These are phyloP conservation scores for Conus ventricosus DNA, from an alignment of 1,140 invertebrate species.

Conservation along the genomic window DNA sequence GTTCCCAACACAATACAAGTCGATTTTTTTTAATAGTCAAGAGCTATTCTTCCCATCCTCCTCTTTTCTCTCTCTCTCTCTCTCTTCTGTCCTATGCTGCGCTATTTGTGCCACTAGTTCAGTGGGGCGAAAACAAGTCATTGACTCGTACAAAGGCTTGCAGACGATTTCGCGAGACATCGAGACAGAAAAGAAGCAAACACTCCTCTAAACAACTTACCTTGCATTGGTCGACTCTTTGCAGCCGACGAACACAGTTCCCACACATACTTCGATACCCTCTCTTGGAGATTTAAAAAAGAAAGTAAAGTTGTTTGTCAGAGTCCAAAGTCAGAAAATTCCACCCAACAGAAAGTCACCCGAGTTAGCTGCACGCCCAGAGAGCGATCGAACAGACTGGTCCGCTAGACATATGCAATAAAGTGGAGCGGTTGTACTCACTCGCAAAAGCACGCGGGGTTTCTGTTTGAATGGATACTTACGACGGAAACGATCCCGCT, in stretches of 20 bases:
- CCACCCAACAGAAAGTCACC: background rate
- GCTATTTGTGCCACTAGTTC: background rate
- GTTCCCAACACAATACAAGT: too few species aligned
- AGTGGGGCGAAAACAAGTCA: background rate
- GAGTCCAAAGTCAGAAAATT: background rate
- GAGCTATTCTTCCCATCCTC: too few species aligned
- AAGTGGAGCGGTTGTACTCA: conserved; percentile 5
- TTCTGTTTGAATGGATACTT: background rate
- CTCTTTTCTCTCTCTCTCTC: too few species aligned
- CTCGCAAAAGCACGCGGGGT: background rate
- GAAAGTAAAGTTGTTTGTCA: background rate
- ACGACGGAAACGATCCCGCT: background rate
- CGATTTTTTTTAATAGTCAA: too few species aligned
- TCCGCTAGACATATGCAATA: background rate
- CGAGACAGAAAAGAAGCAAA: background rate
- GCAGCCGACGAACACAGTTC: background rate
- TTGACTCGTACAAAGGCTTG: background rate
- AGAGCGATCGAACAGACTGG: background rate
- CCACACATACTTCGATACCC: background rate
- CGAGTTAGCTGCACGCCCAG: background rate
- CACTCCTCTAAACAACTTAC: background rate
- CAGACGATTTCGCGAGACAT: background rate
- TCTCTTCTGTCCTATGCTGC: background rate
- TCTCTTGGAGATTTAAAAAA: background rate
- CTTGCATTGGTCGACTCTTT: background rate